phyloP scores from a whole-genome alignment of 2,113 vertebrate genomes.

The Equus quagga region DNA sequence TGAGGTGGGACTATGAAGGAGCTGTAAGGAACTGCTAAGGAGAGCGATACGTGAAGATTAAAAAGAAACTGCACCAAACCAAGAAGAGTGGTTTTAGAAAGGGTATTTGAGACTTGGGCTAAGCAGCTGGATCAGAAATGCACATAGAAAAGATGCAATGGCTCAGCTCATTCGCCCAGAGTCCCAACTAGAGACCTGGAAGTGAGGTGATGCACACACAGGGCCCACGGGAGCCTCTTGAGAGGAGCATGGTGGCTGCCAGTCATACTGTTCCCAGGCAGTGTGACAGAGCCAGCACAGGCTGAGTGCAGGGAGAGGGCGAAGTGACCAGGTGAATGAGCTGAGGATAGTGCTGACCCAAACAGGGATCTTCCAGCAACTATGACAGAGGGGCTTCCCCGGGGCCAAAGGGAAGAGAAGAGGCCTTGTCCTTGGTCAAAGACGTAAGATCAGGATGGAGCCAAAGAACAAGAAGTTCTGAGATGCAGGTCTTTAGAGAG shows the following conservation, averaged over 20 bases:
- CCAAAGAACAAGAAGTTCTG: neutral
- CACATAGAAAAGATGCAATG: accelerated
- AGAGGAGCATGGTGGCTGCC: accelerated
- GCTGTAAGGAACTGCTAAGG: neutral
- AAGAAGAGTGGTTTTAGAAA: accelerated
- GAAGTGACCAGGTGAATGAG: accelerated
- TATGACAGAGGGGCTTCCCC: accelerated
- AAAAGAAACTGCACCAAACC: neutral
- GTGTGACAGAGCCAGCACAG: accelerated
- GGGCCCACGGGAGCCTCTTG: accelerated
- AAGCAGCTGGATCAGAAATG: accelerated
- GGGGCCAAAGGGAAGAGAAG: neutral
- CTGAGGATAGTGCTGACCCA: neutral
- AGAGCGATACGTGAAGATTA: neutral
- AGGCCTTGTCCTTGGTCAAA: neutral
- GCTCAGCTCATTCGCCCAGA: neutral
- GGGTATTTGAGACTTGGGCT: accelerated
- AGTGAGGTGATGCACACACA: accelerated
- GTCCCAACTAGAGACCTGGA: accelerated
- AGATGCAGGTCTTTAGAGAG: neutral
- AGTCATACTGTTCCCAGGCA: accelerated
- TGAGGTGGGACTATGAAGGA: no score
- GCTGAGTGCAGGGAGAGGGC: neutral
- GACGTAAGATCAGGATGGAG: neutral
- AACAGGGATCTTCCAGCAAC: no score